A percentile compares a stretch with the other conserved stretches of the same genome.
phyloP scores from a whole-genome alignment of 2,888 invertebrate genomes.

The Iselma pallidipennis region DNA sequence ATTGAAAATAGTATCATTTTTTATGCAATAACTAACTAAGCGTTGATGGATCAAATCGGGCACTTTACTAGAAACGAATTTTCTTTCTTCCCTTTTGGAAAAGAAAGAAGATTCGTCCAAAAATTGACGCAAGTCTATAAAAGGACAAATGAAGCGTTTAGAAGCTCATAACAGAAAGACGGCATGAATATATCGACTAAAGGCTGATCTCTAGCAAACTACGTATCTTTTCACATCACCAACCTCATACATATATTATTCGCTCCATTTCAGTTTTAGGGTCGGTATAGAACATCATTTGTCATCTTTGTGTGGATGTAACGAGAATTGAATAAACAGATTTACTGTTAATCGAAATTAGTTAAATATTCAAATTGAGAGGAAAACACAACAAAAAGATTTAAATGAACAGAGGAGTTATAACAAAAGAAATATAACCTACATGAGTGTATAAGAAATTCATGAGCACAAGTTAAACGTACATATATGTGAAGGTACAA shows the following conservation, averaged over 20 bases:
- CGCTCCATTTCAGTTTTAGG: constrained; percentile 27
- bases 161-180: constrained; percentile 10
- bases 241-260: constrained; percentile 27
- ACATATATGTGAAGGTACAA: background rate
- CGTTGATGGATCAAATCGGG: background rate
- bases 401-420: too few species aligned
- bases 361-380: too few species aligned
- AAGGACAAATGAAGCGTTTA: constrained; percentile 17
- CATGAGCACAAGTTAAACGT: background rate
- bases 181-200: constrained; percentile 8
- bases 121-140: constrained; percentile 3
- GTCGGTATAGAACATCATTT: constrained; percentile 13
- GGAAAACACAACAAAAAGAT: too few species aligned
- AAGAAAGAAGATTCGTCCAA: background rate
- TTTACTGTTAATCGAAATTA: background rate
- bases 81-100: too few species aligned
- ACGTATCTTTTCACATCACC: constrained; percentile 27
- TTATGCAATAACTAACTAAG: constrained; percentile 9
- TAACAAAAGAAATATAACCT: background rate
- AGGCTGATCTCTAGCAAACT: constrained; percentile 19
- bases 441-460: constrained; percentile 4
- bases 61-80: background rate
- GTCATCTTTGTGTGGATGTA: constrained; percentile 19
- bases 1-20: background rate
- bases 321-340: constrained; percentile 4